Evolutionary conservation across 2,888 invertebrate genomes (phyloP).

Genomic region (Drosophila seclusa): DNA sequence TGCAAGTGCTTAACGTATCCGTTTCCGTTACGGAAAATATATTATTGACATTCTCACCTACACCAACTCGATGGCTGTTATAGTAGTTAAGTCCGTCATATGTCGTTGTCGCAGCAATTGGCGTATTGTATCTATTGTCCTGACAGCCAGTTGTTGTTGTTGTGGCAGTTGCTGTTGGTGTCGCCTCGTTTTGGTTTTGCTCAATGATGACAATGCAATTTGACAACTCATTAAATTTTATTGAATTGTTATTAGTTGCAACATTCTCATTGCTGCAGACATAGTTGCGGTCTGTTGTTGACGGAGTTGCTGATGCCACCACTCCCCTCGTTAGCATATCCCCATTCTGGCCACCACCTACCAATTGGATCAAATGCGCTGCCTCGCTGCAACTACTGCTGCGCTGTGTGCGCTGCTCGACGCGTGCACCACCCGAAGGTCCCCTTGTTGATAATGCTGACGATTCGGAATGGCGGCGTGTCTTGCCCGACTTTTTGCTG

Average conservation of each 20-base stretch:
- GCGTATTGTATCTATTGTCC: conserved; percentile 27
- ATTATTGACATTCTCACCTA: conserved; percentile 17
- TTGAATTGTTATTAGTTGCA: conserved; percentile 83
- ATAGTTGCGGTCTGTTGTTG: conserved; percentile 52
- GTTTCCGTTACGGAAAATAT: conserved; percentile 49
- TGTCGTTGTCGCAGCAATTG: conserved; percentile 34
- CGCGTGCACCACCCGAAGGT: background rate
- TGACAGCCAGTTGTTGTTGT: conserved; percentile 9
- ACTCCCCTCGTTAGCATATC: conserved; percentile 18
- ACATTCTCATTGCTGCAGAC: conserved; percentile 50
- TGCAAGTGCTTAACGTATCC: conserved; percentile 65
- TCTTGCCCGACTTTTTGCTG: conserved; percentile 63
- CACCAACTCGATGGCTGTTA: background rate
- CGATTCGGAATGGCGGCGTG: conserved; percentile 83
- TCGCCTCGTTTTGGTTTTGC: conserved; percentile 77
- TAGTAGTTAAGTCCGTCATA: conserved; percentile 40
- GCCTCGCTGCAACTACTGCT: conserved; percentile 82
- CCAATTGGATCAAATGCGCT: conserved; percentile 30
- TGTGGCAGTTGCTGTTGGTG: conserved; percentile 24
- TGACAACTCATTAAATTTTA: conserved; percentile 85
- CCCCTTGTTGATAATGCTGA: conserved; percentile 67
- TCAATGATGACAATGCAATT: conserved; percentile 85
- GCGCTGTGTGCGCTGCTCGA: conserved; percentile 71
- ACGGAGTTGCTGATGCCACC: conserved; percentile 18
- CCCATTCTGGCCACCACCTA: conserved; percentile 2